Base-by-base conservation (phyloP, 2,888 invertebrate genomes). In the Ectobius pallidus region DNA sequence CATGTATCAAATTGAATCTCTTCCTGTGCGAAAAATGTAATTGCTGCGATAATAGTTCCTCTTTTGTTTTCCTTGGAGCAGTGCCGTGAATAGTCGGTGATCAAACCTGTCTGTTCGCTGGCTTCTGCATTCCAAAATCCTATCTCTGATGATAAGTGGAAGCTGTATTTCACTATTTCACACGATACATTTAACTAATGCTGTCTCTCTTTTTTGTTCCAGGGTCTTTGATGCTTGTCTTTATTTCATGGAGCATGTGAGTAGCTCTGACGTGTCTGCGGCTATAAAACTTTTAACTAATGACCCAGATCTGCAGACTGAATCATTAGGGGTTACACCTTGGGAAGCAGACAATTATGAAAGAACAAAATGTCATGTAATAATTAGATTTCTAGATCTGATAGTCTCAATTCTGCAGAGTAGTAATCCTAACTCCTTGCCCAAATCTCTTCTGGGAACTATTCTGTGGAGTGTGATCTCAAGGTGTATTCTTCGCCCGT, bases 401-500 rank as follows among this genome's bases (percentile, higher is more conserved):
- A 34, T 69, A 22, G 30, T 16, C 0, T 6, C 14, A 16, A 32
- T 65, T 30, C 25, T 73, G 22, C 20, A 55, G 4, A 22, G n/a
- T 27, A 1, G 9, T 16, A 42, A 25, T 25, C 0, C 9, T 18
- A 2, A 27, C 6, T 49, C 27, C 25, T 7, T 72, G 1, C 46
- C 62, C n/a, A 20, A n/a, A 18, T 22, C 20, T 34, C 11, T 71
- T 14, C 20, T 63, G 2, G 11, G 20, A 18, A 4, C 6, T 3
- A 16, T 30, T 18, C 18, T 73, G 20, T 73, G 69, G 69, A 20
- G 58, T 3, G 27, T 71, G 20, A n/a, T 75, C 22, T 14, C 65
- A n/a, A 39, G 18, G 7, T 67, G 70, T 27, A n/a, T 71, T 3
- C 58, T 75, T 20, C 22, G 67, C 16, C 73, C 73, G 1, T 20